Evolutionary conservation across 2,113 vertebrate species (phyloP).

Genomic region (Gulo gulo): DNA sequence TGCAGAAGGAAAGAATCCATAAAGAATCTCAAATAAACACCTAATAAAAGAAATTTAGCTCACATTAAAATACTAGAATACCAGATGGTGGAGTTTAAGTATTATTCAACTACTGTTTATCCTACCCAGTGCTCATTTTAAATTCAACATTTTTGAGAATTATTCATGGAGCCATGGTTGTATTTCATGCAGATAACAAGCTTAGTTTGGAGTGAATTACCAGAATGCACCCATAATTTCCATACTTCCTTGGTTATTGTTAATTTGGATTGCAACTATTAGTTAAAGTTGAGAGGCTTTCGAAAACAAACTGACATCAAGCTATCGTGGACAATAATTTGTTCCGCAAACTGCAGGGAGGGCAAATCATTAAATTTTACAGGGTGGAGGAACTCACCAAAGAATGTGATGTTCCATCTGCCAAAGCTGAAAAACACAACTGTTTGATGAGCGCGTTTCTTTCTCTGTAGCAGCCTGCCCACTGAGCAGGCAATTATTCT

Average conservation of each 20-base stretch:
- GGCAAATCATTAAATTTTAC: constrained; percentile 72
- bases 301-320: constrained; percentile 57
- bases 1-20: constrained; percentile 18
- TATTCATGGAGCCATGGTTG: constrained; percentile 69
- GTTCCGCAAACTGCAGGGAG: constrained; percentile 58
- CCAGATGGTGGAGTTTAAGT: constrained; percentile 54
- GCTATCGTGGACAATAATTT: constrained; percentile 53
- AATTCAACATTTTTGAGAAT: constrained; percentile 77
- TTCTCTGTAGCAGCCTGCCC: constrained; percentile 71
- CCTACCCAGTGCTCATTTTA: constrained; percentile 68
- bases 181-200: constrained; percentile 78
- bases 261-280: constrained; percentile 75
- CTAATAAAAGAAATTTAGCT: constrained; percentile 74
- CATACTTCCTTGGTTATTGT: constrained; percentile 72
- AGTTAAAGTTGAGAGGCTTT: constrained; percentile 70
- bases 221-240: constrained; percentile 73
- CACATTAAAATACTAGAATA: constrained; percentile 69
- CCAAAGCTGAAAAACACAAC: constrained; percentile 69
- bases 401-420: constrained; percentile 60
- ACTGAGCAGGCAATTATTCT: constrained; percentile 79
- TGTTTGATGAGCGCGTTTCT: constrained; percentile 71
- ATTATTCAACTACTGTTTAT: constrained; percentile 75
- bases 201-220: constrained; percentile 74
- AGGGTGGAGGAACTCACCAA: constrained; percentile 64
- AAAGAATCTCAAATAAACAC: constrained; percentile 71